Base-by-base conservation (phyloP, 2,113 vertebrate species). In the Strix uralensis region DNA sequence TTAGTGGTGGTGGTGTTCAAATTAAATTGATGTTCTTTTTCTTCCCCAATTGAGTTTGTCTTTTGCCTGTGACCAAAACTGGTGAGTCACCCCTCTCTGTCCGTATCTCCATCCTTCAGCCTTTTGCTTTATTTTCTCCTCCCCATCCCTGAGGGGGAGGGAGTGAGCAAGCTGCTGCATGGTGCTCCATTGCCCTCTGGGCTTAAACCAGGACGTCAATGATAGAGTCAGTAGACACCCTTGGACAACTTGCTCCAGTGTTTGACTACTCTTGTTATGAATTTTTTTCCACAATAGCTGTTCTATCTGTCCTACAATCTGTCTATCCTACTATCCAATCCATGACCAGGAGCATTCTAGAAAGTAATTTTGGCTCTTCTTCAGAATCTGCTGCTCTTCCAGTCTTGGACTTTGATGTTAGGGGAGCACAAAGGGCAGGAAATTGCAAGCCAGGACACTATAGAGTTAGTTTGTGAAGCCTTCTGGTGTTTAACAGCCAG, bases 391-490 rank as follows among this genome's bases (percentile, higher is more conserved):
- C 47, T 86, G 30, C 62, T 54, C 15, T 80, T 86, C 44, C 42
- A 22, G 26, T 85, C 63, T 58, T 71, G 57, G 9, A 21, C 27
- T 86, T 26, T 67, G 51, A 66, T 70, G 21, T 54, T 81, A 49
- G 13, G 1, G 3, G 70, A 74, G 15, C 32, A 57, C 46, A 57
- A 25, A 27, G 21, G 59, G 79, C 40, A 85, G 55, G 57, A 75
- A 75, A 29, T 47, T 0, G 7, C 0, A 0, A 72, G 63, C 44
- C 30, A 61, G 59, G n/a, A 55, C 16, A 34, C 18, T 29, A 23
- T 2, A 58, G 59, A 63, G 8, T 34, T 71, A 54, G 55, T 51
- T 58, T 40, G 54, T 38, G 23, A 77, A 57, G 67, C 30, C 13
- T 36, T 49, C 13, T 69, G 27, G 51, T 58, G 67, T 40, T 58